Evolutionary conservation across 2,888 invertebrate genomes (phyloP), one percentile per base, ranked within the genome.

Genomic region (Caenorhabditis sp.): DNA sequence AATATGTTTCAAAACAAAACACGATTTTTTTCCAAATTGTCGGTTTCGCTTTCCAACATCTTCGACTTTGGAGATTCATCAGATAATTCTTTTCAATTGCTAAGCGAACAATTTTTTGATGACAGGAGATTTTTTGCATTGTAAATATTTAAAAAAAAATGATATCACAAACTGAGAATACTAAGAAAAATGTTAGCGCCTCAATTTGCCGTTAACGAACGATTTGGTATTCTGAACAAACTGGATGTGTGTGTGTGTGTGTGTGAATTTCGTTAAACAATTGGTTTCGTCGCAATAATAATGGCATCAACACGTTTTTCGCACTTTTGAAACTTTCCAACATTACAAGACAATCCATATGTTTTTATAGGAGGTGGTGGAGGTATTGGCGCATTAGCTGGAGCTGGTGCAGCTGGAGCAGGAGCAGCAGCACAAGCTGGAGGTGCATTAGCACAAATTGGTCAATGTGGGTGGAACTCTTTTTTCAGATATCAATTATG

Each of bases 361-460:
- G 27, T 27, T 36, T 21, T 67, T 68, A 37, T 55, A 74, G 75
- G 75, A 19, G 64, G 63, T 58, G 70, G 68, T 31, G 74, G 74
- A 3, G 75, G 76, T 0, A 23, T 71, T 10, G 81, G 77, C 37
- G 73, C 77, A n/a, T 54, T 81, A 19, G 81, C 79, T 5, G 83
- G 77, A 31, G 74, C 82, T 8, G 84, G 81, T 21, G 78, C 81
- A 5, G 81, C 79, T 27, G 83, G 77, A 54, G 76, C 79, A 1
- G 81, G 76, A 26, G 69, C 79, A 23, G 84, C 81, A 12, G 79
- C 81, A 17, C 66, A 77, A 55, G 83, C 83, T 8, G 76, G 77
- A 27, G 83, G 82, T n/a, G 83, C 84, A 2, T 58, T 83, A 1
- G 78, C 79, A 24, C 78, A 79, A 59, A 79, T 83, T 61, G 83